These are phyloP conservation scores for Recurvirostra avosetta DNA, from an alignment of 2,113 vertebrate species.

Conservation along the genomic window DNA sequence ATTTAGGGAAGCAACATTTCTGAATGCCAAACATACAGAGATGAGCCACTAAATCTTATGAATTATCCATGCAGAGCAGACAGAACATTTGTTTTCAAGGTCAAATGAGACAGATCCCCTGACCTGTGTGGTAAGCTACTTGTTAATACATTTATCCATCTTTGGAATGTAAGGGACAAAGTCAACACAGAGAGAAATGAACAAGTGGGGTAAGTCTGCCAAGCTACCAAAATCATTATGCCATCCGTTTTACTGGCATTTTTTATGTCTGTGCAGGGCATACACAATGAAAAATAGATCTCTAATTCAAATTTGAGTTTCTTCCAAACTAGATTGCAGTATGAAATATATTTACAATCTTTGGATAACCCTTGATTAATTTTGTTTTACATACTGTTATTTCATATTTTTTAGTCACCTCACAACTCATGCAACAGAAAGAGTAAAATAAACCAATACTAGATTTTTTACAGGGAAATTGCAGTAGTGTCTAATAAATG, in stretches of 20 bases:
- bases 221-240: slow-evolving; percentile 12
- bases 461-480: neutral
- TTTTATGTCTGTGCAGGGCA: neutral
- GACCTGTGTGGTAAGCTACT: slow-evolving; percentile 34
- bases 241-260: neutral
- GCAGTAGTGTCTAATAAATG: neutral
- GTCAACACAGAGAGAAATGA: slow-evolving; percentile 25
- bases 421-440: neutral
- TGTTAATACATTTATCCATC: slow-evolving; percentile 36
- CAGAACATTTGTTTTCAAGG: slow-evolving; percentile 57
- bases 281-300: neutral
- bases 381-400: neutral
- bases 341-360: neutral
- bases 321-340: neutral
- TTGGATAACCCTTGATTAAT: neutral
- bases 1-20: neutral
- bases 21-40: neutral
- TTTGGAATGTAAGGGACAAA: slow-evolving; percentile 28
- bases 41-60: slow-evolving; percentile 47
- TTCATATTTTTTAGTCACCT: neutral
- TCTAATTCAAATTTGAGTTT: neutral
- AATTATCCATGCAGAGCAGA: slow-evolving; percentile 55
- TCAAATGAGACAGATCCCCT: slow-evolving; percentile 34
- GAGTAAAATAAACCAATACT: neutral
- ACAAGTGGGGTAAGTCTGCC: neutral